Evolutionary conservation across 2,888 invertebrate species (phyloP), one percentile per base, ranked within the genome.

Genomic region (Galerucella calmariensis): DNA sequence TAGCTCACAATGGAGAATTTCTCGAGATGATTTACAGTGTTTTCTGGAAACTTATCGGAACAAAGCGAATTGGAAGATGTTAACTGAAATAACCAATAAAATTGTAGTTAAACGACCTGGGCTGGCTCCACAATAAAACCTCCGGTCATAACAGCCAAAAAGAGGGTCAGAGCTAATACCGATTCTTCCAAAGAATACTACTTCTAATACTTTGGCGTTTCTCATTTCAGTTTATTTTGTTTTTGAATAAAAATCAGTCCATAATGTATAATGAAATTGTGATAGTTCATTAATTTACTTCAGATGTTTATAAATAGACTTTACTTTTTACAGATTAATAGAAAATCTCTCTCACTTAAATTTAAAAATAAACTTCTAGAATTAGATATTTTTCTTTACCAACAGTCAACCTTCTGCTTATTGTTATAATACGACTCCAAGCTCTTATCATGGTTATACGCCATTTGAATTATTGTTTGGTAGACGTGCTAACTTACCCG

Each of bases 71-170:
- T 63, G 66, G 48, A 70, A 61, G 70, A 74, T 69, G 69, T 66
- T 67, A 69, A 70, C 74, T 74, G 70, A 67, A 74, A 74, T 74
- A 74, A 74, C 74, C 74, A 73, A 73, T 73, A 73, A 73, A 73
- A 73, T 66, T 73, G 73, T 73, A 73, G 73, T 69, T 73, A 73
- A 73, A 73, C 81, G 84, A 83, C 83, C 83, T 82, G 83, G 82
- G 84, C 82, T 79, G 84, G 82, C 80, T 83, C 81, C 83, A 84
- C 83, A 84, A 84, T 84, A 83, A 84, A 85, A 85, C 83, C 84
- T 82, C 82, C 82, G 84, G 83, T 83, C 80, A 80, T 85, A 85
- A 85, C 84, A n/a, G 59, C 68, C n/a, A 24, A 41, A 67, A 69
- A 83, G 83, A 84, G 84, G 84, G 82, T 82, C 79, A 77, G 56